These are phyloP conservation scores for Zelleria hepariella DNA, from an alignment of 2,888 invertebrate species.

Conservation along the genomic window DNA sequence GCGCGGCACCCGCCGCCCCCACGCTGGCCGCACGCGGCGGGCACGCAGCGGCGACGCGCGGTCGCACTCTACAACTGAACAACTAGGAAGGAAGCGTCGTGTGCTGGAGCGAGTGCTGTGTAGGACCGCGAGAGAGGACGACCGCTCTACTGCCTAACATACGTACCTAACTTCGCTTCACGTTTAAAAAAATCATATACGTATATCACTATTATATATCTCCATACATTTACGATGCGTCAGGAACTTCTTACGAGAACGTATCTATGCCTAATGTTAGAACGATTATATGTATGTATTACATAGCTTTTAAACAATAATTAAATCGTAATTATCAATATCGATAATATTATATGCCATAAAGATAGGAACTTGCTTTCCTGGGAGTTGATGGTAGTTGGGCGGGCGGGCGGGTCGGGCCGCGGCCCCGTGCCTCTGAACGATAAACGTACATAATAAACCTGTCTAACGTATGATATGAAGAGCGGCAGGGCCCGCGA, in stretches of 20 bases:
- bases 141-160: constrained; percentile 71
- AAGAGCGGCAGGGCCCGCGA: constrained; percentile 41
- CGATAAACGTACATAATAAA: constrained; percentile 70
- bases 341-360: constrained; percentile 74
- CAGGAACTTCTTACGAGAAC: constrained; percentile 74
- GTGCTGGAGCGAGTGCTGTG: constrained; percentile 2
- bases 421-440: constrained; percentile 54
- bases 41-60: constrained; percentile 16
- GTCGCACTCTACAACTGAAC: neutral
- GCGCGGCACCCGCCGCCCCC: constrained; percentile 7
- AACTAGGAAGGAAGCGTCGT: constrained; percentile 9
- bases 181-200: constrained; percentile 71
- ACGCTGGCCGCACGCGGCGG: constrained; percentile 1
- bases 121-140: constrained; percentile 37
- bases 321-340: constrained; percentile 74
- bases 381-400: constrained; percentile 69
- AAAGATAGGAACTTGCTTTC: constrained; percentile 75
- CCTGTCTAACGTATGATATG: constrained; percentile 70
- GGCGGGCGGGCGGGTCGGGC: constrained; percentile 54
- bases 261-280: constrained; percentile 73
- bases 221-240: constrained; percentile 72
- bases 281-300: constrained; percentile 74
- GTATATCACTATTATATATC: constrained; percentile 71
- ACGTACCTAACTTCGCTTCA: constrained; percentile 70
- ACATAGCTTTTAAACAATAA: constrained; percentile 74